Conservation (phyloP, 2,113 vertebrate genomes). For the Motacilla alba region DNA sequence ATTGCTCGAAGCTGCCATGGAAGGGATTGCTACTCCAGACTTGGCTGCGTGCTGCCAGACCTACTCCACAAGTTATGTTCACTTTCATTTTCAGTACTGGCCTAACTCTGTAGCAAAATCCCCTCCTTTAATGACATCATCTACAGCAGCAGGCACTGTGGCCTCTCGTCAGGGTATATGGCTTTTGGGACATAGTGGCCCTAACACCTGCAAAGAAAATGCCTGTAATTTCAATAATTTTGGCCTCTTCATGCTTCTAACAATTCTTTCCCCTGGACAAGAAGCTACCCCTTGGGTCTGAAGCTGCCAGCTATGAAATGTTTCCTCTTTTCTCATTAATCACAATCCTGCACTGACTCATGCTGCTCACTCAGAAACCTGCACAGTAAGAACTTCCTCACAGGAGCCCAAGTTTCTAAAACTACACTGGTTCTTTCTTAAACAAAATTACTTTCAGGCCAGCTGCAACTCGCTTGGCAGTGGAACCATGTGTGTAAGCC, state of each 20-base stretch:
- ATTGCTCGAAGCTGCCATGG: accelerated
- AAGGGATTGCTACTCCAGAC: background rate
- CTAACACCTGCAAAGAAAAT: background rate
- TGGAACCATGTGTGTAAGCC: background rate
- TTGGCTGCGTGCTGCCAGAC: background rate
- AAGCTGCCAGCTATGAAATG: background rate
- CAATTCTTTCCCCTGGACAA: background rate
- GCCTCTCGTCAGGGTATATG: accelerated
- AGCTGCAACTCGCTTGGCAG: background rate
- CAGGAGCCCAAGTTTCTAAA: background rate
- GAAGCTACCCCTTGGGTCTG: background rate
- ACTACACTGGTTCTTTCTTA: background rate
- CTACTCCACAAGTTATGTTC: background rate
- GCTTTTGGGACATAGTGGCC: background rate
- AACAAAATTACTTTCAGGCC: background rate
- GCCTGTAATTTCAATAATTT: background rate
- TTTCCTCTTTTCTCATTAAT: background rate
- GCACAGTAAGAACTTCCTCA: background rate
- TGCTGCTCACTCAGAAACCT: background rate
- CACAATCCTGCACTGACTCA: background rate
- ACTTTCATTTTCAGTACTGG: background rate
- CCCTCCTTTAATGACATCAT: background rate
- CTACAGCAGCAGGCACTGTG: background rate
- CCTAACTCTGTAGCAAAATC: background rate
- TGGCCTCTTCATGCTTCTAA: background rate